Base-by-base conservation (phyloP, 1,140 invertebrate genomes). In the Leptinotarsa defecta region DNA sequence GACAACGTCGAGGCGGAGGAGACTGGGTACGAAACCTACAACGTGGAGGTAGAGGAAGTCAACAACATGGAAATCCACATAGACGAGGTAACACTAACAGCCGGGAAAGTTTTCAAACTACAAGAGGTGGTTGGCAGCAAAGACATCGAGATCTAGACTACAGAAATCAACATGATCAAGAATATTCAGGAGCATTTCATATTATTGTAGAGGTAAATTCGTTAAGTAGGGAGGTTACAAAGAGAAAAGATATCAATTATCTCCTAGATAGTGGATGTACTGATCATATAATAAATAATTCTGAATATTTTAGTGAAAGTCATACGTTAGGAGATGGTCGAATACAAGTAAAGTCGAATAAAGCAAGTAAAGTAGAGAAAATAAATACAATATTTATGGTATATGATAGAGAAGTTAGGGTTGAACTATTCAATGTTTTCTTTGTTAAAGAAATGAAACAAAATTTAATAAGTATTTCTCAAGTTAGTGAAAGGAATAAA, bases 211-310 rank as follows among this genome's bases (percentile, higher is more conserved):
- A 34, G 34, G 34, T 34, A 1, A 34, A 34, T 61, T 61, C 17
- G 34, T 34, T 34, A 11, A 34, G 34, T 34, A 11, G 8, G 64
- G 17, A 48, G n/a, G 61, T 52, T 34, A 19, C 52, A 52, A 80
- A 80, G n/a, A 52, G 48, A 70, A n/a, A 43, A 19, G 13, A 71
- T 63, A 82, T 85, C 49, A 75, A 82, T 67, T 84, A 81, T 82
- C 48, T 86, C 27, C 76, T 85, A 71, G 84, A 84, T 77, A 84
- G 81, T 81, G 81, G 83, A 1, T 83, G 82, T 79, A 85, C 83
- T 0, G 84, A 85, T 62, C 83, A 86, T 74, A 81, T 86, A 61
- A 78, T 86, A 62, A 84, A 86, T 68, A 78, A 76, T 77, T 82
- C 84, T 76, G 74, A 52, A 62, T 85, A 79, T 75, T 85, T 85